A percentile compares a stretch with the other conserved stretches of the same genome.
These are phyloP conservation scores for Micropoecilia bifurca DNA, from an alignment of 2,797 vertebrate genomes.

Conservation along the genomic window DNA sequence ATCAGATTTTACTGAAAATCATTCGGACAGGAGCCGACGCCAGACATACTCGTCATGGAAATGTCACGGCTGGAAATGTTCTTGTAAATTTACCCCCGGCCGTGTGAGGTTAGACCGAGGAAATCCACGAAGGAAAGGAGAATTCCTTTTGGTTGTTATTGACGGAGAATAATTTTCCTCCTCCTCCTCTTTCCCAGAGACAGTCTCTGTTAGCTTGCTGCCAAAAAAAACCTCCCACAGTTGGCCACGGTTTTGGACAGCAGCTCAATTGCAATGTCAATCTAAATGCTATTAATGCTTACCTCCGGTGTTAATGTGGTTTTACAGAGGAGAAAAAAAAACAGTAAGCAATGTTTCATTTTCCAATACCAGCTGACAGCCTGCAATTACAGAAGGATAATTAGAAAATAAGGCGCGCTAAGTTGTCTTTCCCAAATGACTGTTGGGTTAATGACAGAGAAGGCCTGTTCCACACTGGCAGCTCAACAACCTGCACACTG, in stretches of 20 bases:
- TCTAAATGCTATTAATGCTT: conserved; percentile 3
- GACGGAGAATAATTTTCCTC: conserved; percentile 1
- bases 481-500: not conserved
- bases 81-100: conserved; percentile 19
- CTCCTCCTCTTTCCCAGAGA: not conserved
- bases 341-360: not conserved
- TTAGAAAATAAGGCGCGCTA: conserved; percentile 6
- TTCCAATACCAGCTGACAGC: conserved; percentile 6
- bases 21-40: conserved; percentile 47
- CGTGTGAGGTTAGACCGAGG: conserved; percentile 25
- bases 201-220: not conserved
- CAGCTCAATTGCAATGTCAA: conserved; percentile 10
- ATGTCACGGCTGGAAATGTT: conserved; percentile 46
- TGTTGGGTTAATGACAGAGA: conserved; percentile 1
- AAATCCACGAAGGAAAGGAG: not conserved
- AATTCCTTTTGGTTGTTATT: not conserved
- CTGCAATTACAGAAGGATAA: conserved; percentile 15
- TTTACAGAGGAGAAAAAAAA: not conserved
- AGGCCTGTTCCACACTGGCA: not conserved
- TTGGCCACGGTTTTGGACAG: not conserved
- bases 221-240: not conserved
- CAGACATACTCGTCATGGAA: conserved; percentile 34
- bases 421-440: conserved; percentile 5
- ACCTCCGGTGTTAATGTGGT: not conserved
- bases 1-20: conserved; percentile 52